Evolutionary conservation across 2,113 vertebrate genomes (phyloP).

Genomic region (Gasterosteus nipponicus): DNA sequence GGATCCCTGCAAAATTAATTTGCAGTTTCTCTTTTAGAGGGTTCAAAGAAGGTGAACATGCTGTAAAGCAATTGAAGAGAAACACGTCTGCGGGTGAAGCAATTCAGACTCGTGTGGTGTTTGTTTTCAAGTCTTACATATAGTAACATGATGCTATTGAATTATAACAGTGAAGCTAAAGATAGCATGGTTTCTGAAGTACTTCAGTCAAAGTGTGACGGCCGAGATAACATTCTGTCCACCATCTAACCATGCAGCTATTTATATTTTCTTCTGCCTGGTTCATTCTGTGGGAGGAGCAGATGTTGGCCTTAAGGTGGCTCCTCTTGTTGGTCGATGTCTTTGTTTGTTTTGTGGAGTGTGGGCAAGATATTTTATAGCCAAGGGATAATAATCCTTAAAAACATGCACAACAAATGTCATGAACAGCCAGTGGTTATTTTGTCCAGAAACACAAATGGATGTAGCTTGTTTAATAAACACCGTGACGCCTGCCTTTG

Average conservation of each 20-base stretch:
- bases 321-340: not conserved
- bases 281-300: slow-evolving; percentile 25
- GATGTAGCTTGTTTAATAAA: slow-evolving; percentile 23
- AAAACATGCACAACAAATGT: not conserved
- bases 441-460: slow-evolving; percentile 2
- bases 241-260: not conserved
- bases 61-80: slow-evolving; percentile 15
- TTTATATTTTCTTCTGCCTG: slow-evolving; percentile 2
- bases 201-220: slow-evolving; percentile 1
- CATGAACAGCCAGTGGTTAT: not conserved
- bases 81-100: slow-evolving; percentile 14
- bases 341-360: slow-evolving; percentile 35
- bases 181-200: slow-evolving; percentile 24
- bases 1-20: slow-evolving; percentile 29
- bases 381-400: not conserved
- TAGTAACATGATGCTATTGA: not conserved
- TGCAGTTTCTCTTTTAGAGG: slow-evolving; percentile 1
- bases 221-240: slow-evolving; percentile 2
- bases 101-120: slow-evolving; percentile 10
- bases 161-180: slow-evolving; percentile 23
- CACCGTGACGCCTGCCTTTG: not conserved
- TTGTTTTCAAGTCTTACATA: slow-evolving; percentile 34
- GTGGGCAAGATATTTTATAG: slow-evolving; percentile 2
- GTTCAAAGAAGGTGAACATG: not conserved
- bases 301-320: slow-evolving; percentile 21